Evolutionary conservation across 2,888 invertebrate genomes (phyloP).

Genomic region (Siphlonurus alternatus): DNA sequence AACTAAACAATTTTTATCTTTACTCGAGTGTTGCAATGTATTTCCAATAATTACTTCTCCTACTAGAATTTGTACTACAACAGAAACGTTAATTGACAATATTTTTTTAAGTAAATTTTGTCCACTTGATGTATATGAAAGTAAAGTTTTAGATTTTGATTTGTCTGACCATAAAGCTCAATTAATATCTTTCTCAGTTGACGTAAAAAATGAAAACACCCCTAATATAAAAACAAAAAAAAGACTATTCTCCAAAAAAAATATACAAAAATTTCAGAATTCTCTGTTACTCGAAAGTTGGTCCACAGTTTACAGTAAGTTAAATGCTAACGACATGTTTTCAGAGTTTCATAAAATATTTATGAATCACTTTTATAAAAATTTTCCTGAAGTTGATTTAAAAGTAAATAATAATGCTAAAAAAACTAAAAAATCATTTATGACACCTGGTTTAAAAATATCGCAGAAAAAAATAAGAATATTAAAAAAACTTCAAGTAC

Average conservation of each 20-base stretch:
- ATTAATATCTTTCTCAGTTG: neutral
- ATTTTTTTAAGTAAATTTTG: neutral
- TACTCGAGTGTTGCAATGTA: neutral
- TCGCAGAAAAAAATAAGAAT: neutral
- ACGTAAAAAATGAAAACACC: neutral
- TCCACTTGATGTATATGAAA: neutral
- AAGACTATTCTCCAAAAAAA: neutral
- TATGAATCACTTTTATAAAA: neutral
- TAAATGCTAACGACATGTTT: neutral
- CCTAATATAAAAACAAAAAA: neutral
- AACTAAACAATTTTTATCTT: neutral
- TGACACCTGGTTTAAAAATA: neutral
- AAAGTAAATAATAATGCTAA: neutral
- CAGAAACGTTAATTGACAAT: neutral
- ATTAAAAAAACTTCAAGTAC: neutral
- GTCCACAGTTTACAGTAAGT: neutral
- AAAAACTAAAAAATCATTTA: neutral
- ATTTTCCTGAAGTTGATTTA: neutral
- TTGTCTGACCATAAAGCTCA: neutral
- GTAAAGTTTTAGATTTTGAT: neutral
- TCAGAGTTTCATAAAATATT: neutral
- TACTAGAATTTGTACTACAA: neutral
- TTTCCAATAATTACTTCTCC: neutral
- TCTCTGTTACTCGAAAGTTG: neutral
- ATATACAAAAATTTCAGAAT: neutral